phyloP scores from a whole-genome alignment of 2,797 vertebrate genomes.

The Mormyrops attenuatus region DNA sequence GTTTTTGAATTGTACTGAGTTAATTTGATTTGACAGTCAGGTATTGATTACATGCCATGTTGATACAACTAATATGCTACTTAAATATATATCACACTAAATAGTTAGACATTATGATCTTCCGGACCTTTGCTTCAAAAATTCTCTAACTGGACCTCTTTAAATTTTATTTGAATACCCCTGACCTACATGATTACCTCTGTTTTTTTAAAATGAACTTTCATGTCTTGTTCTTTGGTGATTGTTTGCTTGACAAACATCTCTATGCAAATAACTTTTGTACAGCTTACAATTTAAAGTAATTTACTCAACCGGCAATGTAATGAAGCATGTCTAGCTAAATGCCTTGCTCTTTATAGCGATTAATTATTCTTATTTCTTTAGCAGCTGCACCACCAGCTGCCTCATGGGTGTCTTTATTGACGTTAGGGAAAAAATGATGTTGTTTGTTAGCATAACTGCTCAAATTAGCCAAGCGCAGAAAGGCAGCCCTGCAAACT shows the following conservation, averaged over 20 bases:
- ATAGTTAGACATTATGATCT: background rate
- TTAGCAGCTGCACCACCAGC: background rate
- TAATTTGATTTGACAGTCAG: background rate
- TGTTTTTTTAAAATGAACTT: background rate
- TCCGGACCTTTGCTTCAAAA: background rate
- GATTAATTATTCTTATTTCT: background rate
- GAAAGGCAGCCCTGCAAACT: background rate
- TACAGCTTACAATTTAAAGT: background rate
- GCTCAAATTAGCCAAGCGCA: background rate
- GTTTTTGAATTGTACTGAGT: background rate
- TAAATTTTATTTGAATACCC: background rate
- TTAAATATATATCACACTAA: background rate
- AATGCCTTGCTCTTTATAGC: background rate
- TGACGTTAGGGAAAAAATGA: background rate
- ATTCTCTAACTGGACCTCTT: background rate
- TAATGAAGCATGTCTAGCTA: slow-evolving; percentile 1
- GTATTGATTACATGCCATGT: background rate
- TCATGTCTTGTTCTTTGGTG: background rate
- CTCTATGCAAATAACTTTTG: background rate
- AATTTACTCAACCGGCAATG: background rate
- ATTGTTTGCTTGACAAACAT: background rate
- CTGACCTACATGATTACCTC: background rate
- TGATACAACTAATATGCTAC: background rate
- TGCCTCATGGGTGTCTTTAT: background rate
- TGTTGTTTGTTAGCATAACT: background rate